These are phyloP conservation scores for Papilio machaon DNA, from an alignment of 1,140 invertebrate species.

Conservation along the genomic window DNA sequence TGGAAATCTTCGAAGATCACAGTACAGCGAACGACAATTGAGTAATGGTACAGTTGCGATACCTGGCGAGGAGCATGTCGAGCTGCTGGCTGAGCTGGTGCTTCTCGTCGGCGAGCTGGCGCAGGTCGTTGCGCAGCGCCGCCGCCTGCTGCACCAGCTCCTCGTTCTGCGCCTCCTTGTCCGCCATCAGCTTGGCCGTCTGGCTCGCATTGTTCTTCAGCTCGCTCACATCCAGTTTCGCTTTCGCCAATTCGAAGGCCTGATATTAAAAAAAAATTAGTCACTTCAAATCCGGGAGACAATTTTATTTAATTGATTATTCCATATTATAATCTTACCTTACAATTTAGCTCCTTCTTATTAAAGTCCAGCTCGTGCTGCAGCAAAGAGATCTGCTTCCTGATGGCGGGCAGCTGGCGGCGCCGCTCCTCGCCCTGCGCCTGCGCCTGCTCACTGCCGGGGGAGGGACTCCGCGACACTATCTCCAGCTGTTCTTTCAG, in stretches of 20 bases:
- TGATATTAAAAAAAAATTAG: slow-evolving; percentile 41
- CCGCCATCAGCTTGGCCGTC: slow-evolving; percentile 54
- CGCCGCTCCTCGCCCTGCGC: slow-evolving; percentile 53
- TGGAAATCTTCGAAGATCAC: too few species aligned
- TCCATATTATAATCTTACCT: slow-evolving; percentile 57
- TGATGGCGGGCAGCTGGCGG: slow-evolving; percentile 71
- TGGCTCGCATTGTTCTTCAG: slow-evolving; percentile 61
- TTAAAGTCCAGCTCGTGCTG: slow-evolving; percentile 83
- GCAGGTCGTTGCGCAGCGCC: slow-evolving; percentile 71
- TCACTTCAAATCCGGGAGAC: background rate
- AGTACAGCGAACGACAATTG: background rate
- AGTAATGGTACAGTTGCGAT: background rate
- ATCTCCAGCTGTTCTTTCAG: slow-evolving; percentile 72
- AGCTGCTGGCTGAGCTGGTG: slow-evolving; percentile 79
- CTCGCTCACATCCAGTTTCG: slow-evolving; percentile 77
- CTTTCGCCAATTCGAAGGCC: slow-evolving; percentile 79
- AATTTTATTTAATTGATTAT: slow-evolving; percentile 19
- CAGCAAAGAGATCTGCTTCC: slow-evolving; percentile 83
- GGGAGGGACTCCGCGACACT: slow-evolving; percentile 73
- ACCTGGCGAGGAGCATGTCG: slow-evolving; percentile 72
- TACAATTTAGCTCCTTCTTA: slow-evolving; percentile 78
- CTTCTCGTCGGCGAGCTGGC: slow-evolving; percentile 75
- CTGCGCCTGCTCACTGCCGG: slow-evolving; percentile 65
- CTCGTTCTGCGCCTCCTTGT: slow-evolving; percentile 81
- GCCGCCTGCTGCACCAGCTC: slow-evolving; percentile 82